A percentile compares a stretch with the other conserved stretches of the same genome.
These are phyloP conservation scores for Tenthredo scrophulariae DNA, from an alignment of 2,888 invertebrate genomes.

Conservation along the genomic window DNA sequence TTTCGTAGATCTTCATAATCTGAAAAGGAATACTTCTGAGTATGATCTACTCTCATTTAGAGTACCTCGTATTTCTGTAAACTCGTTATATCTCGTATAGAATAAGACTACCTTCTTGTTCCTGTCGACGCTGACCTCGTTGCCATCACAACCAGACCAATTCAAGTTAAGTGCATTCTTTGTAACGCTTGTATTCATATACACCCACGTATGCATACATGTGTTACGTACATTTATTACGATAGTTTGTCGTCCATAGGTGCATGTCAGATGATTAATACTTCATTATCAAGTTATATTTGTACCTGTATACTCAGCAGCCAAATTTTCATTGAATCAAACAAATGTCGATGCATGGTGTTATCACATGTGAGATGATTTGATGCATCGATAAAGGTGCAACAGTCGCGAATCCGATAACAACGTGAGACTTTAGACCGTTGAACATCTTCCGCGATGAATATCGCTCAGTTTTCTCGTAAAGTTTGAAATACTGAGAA, in stretches of 20 bases:
- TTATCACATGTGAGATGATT: background rate
- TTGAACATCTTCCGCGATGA: background rate
- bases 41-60: background rate
- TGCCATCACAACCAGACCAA: constrained; percentile 23
- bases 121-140: constrained; percentile 38
- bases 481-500: background rate
- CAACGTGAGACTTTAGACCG: background rate
- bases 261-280: background rate
- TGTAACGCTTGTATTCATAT: background rate
- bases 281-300: background rate
- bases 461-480: background rate
- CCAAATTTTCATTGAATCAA: background rate
- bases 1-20: background rate
- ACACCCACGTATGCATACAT: background rate
- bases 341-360: background rate
- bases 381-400: background rate
- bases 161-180: constrained; percentile 24
- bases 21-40: background rate
- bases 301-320: background rate
- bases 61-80: constrained; percentile 15
- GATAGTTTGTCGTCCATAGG: background rate
- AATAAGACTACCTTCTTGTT: constrained; percentile 40
- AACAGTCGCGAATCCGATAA: background rate
- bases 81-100: constrained; percentile 42
- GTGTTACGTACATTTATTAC: background rate